Evolutionary conservation across 2,888 invertebrate genomes (phyloP), one percentile per base, ranked within the genome.

Genomic region (Cerastis leucographa): DNA sequence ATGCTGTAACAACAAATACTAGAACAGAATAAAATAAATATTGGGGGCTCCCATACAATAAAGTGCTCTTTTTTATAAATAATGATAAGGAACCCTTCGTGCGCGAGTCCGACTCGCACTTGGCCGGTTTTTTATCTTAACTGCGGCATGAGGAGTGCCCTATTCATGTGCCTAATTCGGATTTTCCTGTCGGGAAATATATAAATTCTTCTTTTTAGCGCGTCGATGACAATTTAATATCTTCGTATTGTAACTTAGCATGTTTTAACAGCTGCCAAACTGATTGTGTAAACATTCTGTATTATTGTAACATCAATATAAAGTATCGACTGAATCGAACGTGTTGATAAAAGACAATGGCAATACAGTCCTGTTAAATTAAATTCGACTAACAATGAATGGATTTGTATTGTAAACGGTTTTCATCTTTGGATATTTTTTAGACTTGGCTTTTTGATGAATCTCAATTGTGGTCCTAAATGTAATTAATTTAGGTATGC

Each of bases 201-300:
- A 46, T n/a, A 25, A 35, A 2, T 1, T 1, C 35, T 35, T 35
- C 3, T 3, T 35, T 3, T 35, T 35, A 35, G 35, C 35, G 35
- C 3, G 35, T 35, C 35, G 35, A 35, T 35, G 35, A 35, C 35
- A 35, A 35, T 35, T 35, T 35, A 35, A n/a, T n/a, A n/a, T n/a
- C n/a, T n/a, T n/a, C n/a, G n/a, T n/a, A n/a, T n/a, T n/a, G n/a
- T n/a, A n/a, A n/a, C 25, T 44, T 69, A 5, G 8, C 49, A 22
- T 65, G 42, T 77, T 78, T 69, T n/a, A 65, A 65, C 35, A 78
- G 17, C 19, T 78, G 65, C 22, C 35, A 44, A 65, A 65, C 5
- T 78, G 49, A 73, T 25, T 42, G 42, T 14, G 7, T 44, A 44
- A 61, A 76, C 51, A 65, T 59, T 80, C 29, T 81, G 22, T 66